phyloP scores from a whole-genome alignment of 2,113 vertebrate genomes.

The Kryptolebias marmoratus region DNA sequence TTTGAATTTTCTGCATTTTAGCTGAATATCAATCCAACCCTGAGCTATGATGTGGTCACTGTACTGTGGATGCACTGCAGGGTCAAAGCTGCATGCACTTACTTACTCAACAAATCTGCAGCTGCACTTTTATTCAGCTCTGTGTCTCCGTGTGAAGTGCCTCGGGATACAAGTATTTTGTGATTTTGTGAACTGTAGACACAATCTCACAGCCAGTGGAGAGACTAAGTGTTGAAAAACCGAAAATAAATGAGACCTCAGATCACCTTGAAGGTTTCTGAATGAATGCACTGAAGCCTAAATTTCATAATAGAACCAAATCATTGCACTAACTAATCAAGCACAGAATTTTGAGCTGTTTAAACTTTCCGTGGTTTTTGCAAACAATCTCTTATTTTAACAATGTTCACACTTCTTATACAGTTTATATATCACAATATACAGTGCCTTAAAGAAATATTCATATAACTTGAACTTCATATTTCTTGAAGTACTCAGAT shows the following conservation, averaged over 20 bases:
- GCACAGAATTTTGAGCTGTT: no score
- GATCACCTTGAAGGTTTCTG: conserved; percentile 2
- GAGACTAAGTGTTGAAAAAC: conserved; percentile 8
- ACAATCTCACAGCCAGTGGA: conserved; percentile 11
- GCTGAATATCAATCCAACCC: not conserved
- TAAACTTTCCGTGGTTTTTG: no score
- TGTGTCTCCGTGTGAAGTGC: not conserved
- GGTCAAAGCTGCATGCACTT: conserved; percentile 14
- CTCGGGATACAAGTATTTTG: not conserved
- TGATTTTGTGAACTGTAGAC: conserved; percentile 15
- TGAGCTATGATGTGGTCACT: not conserved
- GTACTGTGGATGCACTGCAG: not conserved
- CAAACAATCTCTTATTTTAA: no score
- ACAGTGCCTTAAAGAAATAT: no score
- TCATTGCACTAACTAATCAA: no score
- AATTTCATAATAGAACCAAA: not conserved
- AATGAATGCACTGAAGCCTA: not conserved
- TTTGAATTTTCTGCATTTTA: conserved; percentile 13
- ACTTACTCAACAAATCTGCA: not conserved
- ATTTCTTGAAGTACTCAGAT: no score
- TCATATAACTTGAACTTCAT: no score
- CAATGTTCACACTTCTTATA: no score
- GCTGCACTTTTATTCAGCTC: conserved; percentile 17
- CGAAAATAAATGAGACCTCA: conserved; percentile 4
- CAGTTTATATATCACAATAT: no score